These are phyloP conservation scores for Amblyteles armatorius DNA, from an alignment of 2,888 invertebrate genomes.

Conservation along the genomic window DNA sequence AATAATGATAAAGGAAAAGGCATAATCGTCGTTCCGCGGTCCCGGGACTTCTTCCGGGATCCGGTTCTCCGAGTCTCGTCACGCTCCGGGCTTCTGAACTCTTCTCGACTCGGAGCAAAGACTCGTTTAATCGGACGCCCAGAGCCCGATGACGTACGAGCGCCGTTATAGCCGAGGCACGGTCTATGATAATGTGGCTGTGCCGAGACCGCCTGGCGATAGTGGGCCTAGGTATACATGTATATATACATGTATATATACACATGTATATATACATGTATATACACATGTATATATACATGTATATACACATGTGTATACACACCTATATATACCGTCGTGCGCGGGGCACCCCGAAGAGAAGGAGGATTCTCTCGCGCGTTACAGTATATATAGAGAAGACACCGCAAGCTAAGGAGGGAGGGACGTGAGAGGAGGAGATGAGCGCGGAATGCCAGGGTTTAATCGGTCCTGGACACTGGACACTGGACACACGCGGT, in stretches of 20 bases:
- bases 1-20: constrained; percentile 2
- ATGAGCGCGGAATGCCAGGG: constrained; percentile 58
- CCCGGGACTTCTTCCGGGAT: constrained; percentile 61
- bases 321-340: neutral
- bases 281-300: neutral
- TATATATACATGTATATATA: neutral
- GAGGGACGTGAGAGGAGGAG: constrained; percentile 20
- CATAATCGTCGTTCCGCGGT: constrained; percentile 46
- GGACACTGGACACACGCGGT: constrained; percentile 61
- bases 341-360: constrained; percentile 40
- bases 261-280: neutral
- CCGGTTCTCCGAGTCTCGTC: constrained; percentile 65
- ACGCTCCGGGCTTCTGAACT: constrained; percentile 58
- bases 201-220: constrained; percentile 49
- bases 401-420: constrained; percentile 8
- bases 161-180: constrained; percentile 59
- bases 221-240: neutral
- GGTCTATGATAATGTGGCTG: constrained; percentile 59
- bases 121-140: constrained; percentile 66
- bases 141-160: constrained; percentile 69
- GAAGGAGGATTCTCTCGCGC: constrained; percentile 13
- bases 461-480: constrained; percentile 58
- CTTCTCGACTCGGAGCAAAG: constrained; percentile 50
- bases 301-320: neutral
- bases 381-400: neutral